A percentile compares a stretch with the other conserved stretches of the same genome.
Evolutionary conservation across 2,113 vertebrate genomes (phyloP).

Genomic region (Xerus inauris): DNA sequence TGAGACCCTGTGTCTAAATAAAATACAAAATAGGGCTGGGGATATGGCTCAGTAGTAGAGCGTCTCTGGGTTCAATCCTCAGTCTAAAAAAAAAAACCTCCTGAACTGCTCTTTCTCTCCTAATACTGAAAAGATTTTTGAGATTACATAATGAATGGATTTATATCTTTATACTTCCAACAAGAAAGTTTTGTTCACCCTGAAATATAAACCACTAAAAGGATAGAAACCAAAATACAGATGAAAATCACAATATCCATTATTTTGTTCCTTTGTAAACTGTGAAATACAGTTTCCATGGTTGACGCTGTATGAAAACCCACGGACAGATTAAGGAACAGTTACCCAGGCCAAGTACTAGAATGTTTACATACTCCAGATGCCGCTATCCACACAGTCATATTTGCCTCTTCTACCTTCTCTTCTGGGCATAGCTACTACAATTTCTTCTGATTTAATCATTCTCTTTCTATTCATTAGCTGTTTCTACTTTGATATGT

Average conservation of each 20-base stretch:
- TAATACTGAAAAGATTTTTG: background rate
- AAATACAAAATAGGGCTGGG: too few relatives aligned
- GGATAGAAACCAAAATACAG: background rate
- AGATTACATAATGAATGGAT: background rate
- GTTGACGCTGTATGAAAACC: background rate
- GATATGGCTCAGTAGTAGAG: too few relatives aligned
- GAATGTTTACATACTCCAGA: background rate
- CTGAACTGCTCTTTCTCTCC: background rate
- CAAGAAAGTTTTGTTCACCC: background rate
- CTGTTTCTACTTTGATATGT: background rate
- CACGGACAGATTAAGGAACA: background rate
- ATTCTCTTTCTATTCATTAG: background rate
- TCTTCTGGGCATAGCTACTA: background rate
- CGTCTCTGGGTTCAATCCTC: too few relatives aligned
- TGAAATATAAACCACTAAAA: background rate
- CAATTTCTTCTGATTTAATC: background rate
- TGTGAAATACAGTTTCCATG: background rate
- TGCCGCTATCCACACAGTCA: rapidly evolving
- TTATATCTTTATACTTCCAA: background rate
- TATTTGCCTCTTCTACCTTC: background rate
- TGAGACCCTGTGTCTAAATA: too few relatives aligned
- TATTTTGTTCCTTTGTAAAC: background rate
- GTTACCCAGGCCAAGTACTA: background rate
- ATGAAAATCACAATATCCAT: background rate
- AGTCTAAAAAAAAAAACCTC: too few relatives aligned